Conservation (phyloP, 2,113 vertebrate genomes). For the Grammomys dolichurus region DNA sequence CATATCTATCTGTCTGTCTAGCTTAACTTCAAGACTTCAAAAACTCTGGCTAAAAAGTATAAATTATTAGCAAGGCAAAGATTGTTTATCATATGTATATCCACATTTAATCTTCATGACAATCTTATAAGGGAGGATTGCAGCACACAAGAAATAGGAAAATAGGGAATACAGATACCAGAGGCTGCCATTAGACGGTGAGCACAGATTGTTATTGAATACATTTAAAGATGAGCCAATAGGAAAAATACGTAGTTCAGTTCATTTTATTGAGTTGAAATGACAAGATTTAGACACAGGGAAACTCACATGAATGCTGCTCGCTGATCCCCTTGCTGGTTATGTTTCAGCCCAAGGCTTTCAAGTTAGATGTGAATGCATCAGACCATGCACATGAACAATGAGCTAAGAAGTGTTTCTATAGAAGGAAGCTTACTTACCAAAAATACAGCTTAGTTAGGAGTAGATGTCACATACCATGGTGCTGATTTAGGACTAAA, state of each 20-base stretch:
- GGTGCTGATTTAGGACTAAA: not conserved
- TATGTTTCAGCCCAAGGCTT: not conserved
- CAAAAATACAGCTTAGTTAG: not conserved
- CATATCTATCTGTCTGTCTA: not conserved
- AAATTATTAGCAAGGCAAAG: not conserved
- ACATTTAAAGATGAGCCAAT: not conserved
- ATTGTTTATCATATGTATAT: not conserved
- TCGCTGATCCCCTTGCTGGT: too few species aligned
- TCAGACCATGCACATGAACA: not conserved
- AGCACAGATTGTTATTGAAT: not conserved
- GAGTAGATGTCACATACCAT: not conserved
- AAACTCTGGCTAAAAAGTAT: not conserved
- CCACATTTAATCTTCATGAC: not conserved
- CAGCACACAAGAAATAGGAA: not conserved
- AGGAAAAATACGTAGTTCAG: not conserved
- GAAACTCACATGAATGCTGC: not conserved
- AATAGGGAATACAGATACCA: not conserved
- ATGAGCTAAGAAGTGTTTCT: not conserved
- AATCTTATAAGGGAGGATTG: not conserved
- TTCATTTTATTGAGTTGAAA: not conserved
- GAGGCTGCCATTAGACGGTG: not conserved
- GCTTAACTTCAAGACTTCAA: not conserved
- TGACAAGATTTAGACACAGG: not conserved
- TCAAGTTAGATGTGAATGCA: not conserved
- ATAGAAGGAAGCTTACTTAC: not conserved